These are phyloP conservation scores for Leptopilina drosophilae DNA, from an alignment of 2,888 invertebrate species.

Conservation along the genomic window DNA sequence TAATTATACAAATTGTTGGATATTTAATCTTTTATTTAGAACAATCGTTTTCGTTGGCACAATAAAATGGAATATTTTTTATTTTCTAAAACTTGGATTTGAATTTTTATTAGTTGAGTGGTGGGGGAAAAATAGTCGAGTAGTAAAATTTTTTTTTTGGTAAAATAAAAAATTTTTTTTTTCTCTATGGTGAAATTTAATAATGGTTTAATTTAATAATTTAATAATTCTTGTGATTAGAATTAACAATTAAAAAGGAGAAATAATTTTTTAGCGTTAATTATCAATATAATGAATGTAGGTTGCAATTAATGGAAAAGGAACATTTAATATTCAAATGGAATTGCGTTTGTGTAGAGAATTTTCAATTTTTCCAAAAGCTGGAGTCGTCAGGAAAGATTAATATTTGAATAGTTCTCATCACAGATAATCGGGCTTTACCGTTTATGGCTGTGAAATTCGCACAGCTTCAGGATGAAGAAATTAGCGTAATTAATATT, in stretches of 20 bases:
- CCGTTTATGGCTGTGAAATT: conserved; percentile 5
- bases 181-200: too few species aligned
- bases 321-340: not conserved
- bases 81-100: too few species aligned
- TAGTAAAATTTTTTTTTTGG: too few species aligned
- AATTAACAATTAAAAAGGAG: not conserved
- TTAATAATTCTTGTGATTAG: too few species aligned
- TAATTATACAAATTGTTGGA: too few species aligned
- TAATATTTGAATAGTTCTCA: conserved; percentile 27
- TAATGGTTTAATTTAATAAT: too few species aligned
- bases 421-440: conserved; percentile 22
- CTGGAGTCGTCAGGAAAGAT: conserved; percentile 2
- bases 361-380: conserved; percentile 1
- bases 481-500: conserved; percentile 31
- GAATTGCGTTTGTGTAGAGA: not conserved
- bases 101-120: too few species aligned
- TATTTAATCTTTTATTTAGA: too few species aligned
- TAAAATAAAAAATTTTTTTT: too few species aligned
- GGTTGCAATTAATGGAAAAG: not conserved
- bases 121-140: too few species aligned
- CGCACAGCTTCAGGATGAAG: not conserved
- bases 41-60: too few species aligned
- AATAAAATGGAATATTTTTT: too few species aligned
- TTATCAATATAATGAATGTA: not conserved
- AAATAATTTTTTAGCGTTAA: not conserved